These are phyloP conservation scores for Nesidiocoris tenuis DNA, from an alignment of 2,888 invertebrate species.

Conservation along the genomic window DNA sequence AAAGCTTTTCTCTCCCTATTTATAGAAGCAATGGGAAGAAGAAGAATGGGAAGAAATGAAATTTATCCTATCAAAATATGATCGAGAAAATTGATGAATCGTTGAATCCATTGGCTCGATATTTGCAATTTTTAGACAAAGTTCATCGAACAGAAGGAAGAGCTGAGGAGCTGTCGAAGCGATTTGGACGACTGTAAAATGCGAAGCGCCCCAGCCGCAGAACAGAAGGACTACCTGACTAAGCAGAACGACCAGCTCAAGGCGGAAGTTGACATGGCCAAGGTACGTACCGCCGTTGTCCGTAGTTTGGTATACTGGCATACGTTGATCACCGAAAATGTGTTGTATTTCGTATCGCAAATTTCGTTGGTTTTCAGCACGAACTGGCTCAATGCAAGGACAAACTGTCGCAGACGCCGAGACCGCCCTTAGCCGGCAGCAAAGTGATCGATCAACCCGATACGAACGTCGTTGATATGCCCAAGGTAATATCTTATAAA, in stretches of 20 bases:
- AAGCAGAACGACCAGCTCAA: slow-evolving; percentile 52
- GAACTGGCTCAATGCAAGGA: slow-evolving; percentile 22
- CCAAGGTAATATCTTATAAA: slow-evolving; percentile 43
- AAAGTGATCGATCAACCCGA: slow-evolving; percentile 14
- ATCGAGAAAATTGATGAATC: too few species aligned
- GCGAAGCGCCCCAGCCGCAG: slow-evolving; percentile 52
- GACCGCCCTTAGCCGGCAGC: not conserved
- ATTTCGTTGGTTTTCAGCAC: slow-evolving; percentile 18
- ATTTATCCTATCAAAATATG: too few species aligned
- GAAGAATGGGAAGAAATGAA: too few species aligned
- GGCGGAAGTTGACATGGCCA: slow-evolving; percentile 52
- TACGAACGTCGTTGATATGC: slow-evolving; percentile 41
- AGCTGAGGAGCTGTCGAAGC: slow-evolving; percentile 10
- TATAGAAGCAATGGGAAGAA: too few species aligned
- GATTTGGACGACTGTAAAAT: slow-evolving; percentile 51
- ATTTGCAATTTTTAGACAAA: slow-evolving; percentile 53
- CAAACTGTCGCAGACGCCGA: slow-evolving; percentile 9
- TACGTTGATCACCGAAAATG: too few species aligned
- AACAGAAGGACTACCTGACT: slow-evolving; percentile 47
- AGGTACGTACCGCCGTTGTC: slow-evolving; percentile 44
- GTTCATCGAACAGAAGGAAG: slow-evolving; percentile 53
- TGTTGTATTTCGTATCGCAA: too few species aligned
- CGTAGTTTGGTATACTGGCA: too few species aligned
- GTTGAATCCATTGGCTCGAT: too few species aligned
- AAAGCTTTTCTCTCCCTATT: too few species aligned